Conservation (phyloP, 1,140 invertebrate species). For the Neuroterus valhalla region DNA sequence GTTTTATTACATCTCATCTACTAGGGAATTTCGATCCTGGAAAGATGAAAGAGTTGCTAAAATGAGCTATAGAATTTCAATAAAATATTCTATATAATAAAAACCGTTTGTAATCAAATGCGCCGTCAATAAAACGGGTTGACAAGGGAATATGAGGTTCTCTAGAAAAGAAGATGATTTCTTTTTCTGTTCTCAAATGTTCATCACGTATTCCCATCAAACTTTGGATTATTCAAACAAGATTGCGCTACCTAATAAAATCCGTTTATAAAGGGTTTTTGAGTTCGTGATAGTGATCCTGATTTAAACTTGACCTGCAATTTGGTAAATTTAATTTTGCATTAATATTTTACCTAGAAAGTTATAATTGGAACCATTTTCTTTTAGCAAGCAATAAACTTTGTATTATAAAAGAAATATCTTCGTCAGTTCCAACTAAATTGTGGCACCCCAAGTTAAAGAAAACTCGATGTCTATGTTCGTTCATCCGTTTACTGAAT, state of each 20-base stretch:
- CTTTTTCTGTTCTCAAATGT: too few relatives aligned
- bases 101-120: too few relatives aligned
- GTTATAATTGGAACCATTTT: constrained; percentile 8
- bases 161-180: too few relatives aligned
- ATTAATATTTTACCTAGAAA: background rate
- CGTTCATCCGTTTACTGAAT: constrained; percentile 14
- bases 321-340: background rate
- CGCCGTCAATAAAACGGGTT: too few relatives aligned
- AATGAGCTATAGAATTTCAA: background rate
- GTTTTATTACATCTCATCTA: constrained; percentile 25
- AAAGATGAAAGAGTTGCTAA: background rate
- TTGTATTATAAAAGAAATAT: background rate
- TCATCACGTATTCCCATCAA: too few relatives aligned
- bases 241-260: too few relatives aligned
- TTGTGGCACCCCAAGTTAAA: constrained; percentile 2
- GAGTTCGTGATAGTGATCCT: too few relatives aligned
- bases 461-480: background rate
- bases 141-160: too few relatives aligned
- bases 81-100: background rate
- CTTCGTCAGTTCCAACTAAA: background rate
- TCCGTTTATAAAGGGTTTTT: too few relatives aligned
- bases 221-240: too few relatives aligned
- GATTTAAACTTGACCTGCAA: too few relatives aligned
- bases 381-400: background rate
- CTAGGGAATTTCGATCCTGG: background rate